These are phyloP conservation scores for Porites evermanni DNA, from an alignment of 92 coral and sea anemone genomes.

Conservation along the genomic window DNA sequence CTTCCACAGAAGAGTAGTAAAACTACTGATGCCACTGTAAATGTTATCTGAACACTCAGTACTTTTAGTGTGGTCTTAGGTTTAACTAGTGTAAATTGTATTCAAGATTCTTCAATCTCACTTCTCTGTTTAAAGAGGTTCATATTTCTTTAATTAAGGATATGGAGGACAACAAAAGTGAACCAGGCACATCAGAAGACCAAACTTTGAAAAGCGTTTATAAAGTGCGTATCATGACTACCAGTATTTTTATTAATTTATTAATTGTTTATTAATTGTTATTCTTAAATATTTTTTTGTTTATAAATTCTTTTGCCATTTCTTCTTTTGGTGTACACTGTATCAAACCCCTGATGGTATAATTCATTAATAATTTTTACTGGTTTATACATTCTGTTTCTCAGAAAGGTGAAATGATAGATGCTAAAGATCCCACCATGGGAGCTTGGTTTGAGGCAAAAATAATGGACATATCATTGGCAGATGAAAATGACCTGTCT, in stretches of 20 bases:
- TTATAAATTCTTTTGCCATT: too few relatives aligned
- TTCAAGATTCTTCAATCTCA: too few relatives aligned
- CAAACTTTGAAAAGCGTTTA: slow-evolving; percentile 53
- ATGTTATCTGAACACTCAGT: too few relatives aligned
- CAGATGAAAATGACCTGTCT: slow-evolving; percentile 56
- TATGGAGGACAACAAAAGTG: slow-evolving; percentile 5
- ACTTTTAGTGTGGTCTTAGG: too few relatives aligned
- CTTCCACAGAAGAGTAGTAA: too few relatives aligned
- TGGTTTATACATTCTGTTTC: background rate
- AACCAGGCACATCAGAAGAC: slow-evolving; percentile 38
- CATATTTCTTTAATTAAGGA: background rate
- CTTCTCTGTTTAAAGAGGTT: background rate
- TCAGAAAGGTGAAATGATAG: slow-evolving; percentile 83
- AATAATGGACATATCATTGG: slow-evolving; percentile 74
- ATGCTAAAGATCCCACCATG: slow-evolving; percentile 94
- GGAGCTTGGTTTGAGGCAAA: slow-evolving; percentile 99
- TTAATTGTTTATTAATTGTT: background rate
- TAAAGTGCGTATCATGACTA: slow-evolving; percentile 40
- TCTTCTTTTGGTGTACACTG: too few relatives aligned
- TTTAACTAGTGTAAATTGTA: too few relatives aligned
- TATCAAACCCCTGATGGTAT: background rate
- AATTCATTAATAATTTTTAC: background rate
- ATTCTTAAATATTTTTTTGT: too few relatives aligned
- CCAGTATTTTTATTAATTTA: background rate
- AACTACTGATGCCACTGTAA: too few relatives aligned